A percentile compares a stretch with the other conserved stretches of the same genome.
Evolutionary conservation across 2,888 invertebrate genomes (phyloP).

Genomic region (Calameuta idolon): DNA sequence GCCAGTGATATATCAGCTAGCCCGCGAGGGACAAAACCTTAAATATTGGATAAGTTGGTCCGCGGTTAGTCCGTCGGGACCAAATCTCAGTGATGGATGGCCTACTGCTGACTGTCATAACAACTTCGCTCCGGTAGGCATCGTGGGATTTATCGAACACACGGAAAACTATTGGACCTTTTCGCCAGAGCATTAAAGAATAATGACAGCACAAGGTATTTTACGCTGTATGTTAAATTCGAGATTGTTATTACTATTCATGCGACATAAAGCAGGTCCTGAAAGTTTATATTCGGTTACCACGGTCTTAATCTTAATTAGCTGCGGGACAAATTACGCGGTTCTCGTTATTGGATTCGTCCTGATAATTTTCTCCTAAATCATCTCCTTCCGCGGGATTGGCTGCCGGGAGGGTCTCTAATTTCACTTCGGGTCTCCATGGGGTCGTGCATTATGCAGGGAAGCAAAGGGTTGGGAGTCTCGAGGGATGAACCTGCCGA

Average conservation of each 20-base stretch:
- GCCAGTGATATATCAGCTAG: conserved; percentile 65
- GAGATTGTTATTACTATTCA: background rate
- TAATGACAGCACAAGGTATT: background rate
- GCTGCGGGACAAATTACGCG: conserved; percentile 32
- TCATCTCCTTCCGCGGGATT: conserved; percentile 45
- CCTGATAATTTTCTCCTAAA: conserved; percentile 64
- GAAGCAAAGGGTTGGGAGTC: conserved; percentile 62
- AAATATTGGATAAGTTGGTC: conserved; percentile 67
- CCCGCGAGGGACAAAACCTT: conserved; percentile 66
- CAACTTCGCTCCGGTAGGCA: conserved; percentile 47
- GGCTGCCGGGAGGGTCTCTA: conserved; percentile 46
- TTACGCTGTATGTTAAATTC: background rate
- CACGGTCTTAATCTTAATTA: background rate
- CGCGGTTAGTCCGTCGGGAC: conserved; percentile 59
- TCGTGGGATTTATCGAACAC: conserved; percentile 10
- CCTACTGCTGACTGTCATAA: conserved; percentile 66
- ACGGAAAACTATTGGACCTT: background rate
- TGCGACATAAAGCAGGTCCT: background rate
- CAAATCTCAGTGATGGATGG: conserved; percentile 65
- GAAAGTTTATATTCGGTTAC: background rate
- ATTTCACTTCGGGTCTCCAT: conserved; percentile 59
- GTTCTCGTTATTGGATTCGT: conserved; percentile 62
- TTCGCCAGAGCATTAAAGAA: background rate
- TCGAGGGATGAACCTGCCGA: conserved; percentile 55
- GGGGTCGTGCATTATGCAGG: conserved; percentile 60